Evolutionary conservation across 2,113 vertebrate species (phyloP).

Genomic region (Orcinus orca): DNA sequence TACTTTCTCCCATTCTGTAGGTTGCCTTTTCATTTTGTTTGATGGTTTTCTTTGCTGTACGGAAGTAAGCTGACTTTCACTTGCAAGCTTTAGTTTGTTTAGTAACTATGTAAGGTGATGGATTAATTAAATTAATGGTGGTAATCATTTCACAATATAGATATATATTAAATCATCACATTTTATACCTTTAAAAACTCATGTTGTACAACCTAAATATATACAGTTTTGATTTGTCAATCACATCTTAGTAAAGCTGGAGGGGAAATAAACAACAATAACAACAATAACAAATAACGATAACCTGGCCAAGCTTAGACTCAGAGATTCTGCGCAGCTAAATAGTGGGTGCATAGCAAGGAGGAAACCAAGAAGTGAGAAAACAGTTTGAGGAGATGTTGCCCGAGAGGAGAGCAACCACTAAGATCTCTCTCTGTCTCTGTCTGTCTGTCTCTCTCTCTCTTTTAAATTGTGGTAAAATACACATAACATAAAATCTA

Average conservation of each 20-base stretch:
- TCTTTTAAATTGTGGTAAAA: neutral
- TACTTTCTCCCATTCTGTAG: neutral
- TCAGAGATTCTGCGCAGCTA: neutral
- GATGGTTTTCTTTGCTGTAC: neutral
- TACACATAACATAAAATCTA: neutral
- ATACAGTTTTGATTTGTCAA: neutral
- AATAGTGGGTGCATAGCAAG: neutral
- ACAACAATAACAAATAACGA: neutral
- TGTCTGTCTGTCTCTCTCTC: neutral
- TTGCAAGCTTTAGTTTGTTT: neutral
- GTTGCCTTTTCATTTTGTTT: neutral
- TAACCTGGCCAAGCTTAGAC: neutral
- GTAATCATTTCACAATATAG: neutral
- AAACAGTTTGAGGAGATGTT: neutral
- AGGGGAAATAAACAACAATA: neutral
- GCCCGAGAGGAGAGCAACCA: neutral
- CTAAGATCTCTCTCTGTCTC: neutral
- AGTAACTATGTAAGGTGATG: neutral
- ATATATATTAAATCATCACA: neutral
- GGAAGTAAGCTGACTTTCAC: neutral
- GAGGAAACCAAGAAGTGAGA: neutral
- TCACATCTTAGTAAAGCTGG: neutral
- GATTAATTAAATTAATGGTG: neutral
- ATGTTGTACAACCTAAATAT: neutral
- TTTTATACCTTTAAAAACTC: neutral